Evolutionary conservation across 2,797 vertebrate genomes (phyloP).

Genomic region (Paguma larvata): DNA sequence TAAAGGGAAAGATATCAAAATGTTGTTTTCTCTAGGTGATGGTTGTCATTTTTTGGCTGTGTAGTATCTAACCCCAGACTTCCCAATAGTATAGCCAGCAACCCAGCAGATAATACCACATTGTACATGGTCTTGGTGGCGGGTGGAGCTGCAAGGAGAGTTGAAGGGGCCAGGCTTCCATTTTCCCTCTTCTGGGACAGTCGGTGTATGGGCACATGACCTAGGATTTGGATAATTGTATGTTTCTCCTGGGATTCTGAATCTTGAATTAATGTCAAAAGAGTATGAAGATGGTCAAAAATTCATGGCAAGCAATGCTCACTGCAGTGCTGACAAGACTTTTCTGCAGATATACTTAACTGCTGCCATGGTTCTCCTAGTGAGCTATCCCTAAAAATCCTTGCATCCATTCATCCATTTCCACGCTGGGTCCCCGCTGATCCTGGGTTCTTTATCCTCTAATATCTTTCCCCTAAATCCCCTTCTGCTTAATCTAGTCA

Average conservation of each 20-base stretch:
- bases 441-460: not conserved
- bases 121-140: not conserved
- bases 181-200: not conserved
- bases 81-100: not conserved
- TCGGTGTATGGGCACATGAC: not conserved
- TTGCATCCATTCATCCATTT: not conserved
- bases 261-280: not conserved
- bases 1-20: not conserved
- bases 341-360: not conserved
- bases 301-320: not conserved
- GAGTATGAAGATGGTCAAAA: not conserved
- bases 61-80: not conserved
- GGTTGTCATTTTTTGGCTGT: not conserved
- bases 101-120: not conserved
- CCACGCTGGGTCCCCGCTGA: not conserved
- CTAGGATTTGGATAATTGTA: not conserved
- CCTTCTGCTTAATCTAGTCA: not conserved
- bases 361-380: not conserved
- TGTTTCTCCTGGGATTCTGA: not conserved
- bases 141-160: not conserved
- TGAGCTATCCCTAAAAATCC: not conserved
- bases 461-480: not conserved
- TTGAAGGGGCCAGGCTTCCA: not conserved
- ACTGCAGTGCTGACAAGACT: not conserved
- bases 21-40: not conserved